phyloP scores from a whole-genome alignment of 2,888 invertebrate species.

The Melinaea marsaeus region DNA sequence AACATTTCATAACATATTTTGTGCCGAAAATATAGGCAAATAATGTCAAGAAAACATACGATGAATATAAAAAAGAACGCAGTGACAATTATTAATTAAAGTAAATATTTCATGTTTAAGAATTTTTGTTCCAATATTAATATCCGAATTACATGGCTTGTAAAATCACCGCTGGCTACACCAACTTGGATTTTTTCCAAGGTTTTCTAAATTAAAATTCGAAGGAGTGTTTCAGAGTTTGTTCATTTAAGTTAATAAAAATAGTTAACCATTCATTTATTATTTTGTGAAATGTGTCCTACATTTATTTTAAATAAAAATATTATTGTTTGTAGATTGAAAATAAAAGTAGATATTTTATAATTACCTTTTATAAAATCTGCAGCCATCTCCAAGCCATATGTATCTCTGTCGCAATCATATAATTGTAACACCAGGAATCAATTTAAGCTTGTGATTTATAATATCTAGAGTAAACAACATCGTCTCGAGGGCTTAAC shows the following conservation, averaged over 20 bases:
- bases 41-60: no score
- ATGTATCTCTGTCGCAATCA: constrained; percentile 97
- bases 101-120: background rate
- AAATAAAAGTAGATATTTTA: background rate
- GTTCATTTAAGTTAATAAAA: background rate
- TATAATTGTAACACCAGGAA: constrained; percentile 90
- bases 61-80: no score
- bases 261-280: no score
- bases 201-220: constrained; percentile 1
- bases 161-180: background rate
- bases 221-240: background rate
- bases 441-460: constrained; percentile 80
- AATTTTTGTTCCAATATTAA: background rate
- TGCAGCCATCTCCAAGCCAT: constrained; percentile 96
- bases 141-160: background rate
- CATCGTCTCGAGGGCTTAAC: constrained; percentile 95
- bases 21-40: no score
- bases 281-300: no score
- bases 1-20: no score
- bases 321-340: no score
- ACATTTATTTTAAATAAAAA: no score
- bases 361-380: constrained; percentile 95
- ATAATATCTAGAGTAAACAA: constrained; percentile 91
- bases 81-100: background rate
- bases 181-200: constrained; percentile 2